Percentiles rank a stretch among this genome's conserved stretches.
phyloP scores from a whole-genome alignment of 2,797 vertebrate species.

The Cossypha caffra region DNA sequence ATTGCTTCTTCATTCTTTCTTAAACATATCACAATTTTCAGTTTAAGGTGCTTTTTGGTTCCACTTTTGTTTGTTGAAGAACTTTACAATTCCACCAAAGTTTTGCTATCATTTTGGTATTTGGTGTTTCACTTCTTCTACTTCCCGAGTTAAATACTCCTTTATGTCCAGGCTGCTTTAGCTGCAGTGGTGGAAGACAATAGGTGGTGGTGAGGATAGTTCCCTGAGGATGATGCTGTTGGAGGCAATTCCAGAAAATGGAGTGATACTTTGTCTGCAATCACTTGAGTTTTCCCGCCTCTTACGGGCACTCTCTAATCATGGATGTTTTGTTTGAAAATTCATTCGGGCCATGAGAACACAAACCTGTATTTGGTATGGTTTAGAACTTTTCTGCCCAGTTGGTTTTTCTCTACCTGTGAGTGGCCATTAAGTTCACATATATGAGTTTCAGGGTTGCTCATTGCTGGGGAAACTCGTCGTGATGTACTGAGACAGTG shows the following conservation, averaged over 20 bases:
- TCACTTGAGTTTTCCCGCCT: background rate
- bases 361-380: background rate
- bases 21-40: background rate
- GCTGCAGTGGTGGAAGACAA: background rate
- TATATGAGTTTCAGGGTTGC: background rate
- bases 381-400: background rate
- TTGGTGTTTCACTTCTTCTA: background rate
- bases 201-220: background rate
- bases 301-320: background rate
- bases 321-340: background rate
- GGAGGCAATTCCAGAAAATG: background rate
- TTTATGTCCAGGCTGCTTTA: background rate
- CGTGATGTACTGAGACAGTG: background rate
- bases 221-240: background rate
- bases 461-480: background rate
- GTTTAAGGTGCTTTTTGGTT: background rate
- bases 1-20: background rate
- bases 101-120: background rate
- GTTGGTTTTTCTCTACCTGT: background rate
- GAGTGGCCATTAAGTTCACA: background rate
- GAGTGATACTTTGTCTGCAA: background rate
- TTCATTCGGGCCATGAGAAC: background rate
- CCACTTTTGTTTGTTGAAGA: background rate
- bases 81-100: background rate
- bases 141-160: background rate